phyloP scores from a whole-genome alignment of 2,888 invertebrate genomes.

The Sesamia inferens region DNA sequence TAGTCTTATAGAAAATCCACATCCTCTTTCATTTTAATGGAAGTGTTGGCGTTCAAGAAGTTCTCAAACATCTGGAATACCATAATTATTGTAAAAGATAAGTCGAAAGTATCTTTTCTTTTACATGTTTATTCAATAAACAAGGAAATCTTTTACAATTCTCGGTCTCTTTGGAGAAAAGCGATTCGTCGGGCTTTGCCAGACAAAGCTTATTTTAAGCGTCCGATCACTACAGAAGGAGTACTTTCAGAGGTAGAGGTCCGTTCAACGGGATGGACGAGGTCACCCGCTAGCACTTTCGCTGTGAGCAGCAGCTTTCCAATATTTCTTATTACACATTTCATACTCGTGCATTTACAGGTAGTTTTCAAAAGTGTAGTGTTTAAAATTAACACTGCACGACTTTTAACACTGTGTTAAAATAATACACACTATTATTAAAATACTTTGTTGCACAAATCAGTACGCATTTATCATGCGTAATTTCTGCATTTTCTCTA shows the following conservation, averaged over 20 bases:
- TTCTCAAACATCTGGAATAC: too few relatives aligned
- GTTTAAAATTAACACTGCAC: not conserved
- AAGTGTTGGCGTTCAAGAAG: too few relatives aligned
- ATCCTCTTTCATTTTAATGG: not conserved
- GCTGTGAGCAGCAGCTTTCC: not conserved
- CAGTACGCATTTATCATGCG: not conserved
- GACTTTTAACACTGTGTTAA: not conserved
- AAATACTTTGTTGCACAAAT: not conserved
- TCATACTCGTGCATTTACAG: not conserved
- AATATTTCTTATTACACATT: not conserved
- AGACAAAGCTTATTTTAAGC: not conserved
- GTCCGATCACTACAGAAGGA: not conserved
- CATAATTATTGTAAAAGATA: too few relatives aligned
- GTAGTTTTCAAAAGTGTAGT: not conserved
- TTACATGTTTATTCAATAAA: not conserved
- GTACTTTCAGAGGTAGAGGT: not conserved
- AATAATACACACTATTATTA: not conserved
- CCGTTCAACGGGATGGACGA: not conserved
- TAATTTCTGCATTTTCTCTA: not conserved
- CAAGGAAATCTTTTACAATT: not conserved
- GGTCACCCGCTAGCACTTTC: not conserved
- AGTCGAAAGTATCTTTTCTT: not conserved
- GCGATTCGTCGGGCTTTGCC: not conserved
- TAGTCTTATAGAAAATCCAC: not conserved
- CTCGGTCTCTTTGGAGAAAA: too few relatives aligned